A percentile compares a stretch with the other conserved stretches of the same genome.
phyloP scores from a whole-genome alignment of 2,888 invertebrate genomes.

The Rhogogaster chlorosoma region DNA sequence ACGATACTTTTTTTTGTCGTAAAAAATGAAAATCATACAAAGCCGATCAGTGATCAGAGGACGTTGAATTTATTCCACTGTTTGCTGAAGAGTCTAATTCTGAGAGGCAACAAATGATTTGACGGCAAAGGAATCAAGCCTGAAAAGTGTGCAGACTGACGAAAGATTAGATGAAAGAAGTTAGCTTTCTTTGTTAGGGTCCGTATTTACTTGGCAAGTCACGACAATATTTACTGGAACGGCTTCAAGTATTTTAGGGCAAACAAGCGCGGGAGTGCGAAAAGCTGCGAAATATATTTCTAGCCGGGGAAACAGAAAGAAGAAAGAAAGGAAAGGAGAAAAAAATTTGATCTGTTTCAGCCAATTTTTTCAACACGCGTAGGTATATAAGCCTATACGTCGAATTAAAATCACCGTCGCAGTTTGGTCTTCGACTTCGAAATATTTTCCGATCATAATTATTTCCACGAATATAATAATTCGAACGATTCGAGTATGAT shows the following conservation, averaged over 20 bases:
- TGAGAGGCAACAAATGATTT: background rate
- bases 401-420: no score
- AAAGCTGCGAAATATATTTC: background rate
- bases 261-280: background rate
- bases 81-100: background rate
- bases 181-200: slow-evolving; percentile 19
- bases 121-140: background rate
- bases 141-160: background rate
- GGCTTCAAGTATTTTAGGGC: background rate
- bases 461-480: background rate
- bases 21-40: background rate
- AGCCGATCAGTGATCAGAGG: background rate
- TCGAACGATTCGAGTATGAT: background rate
- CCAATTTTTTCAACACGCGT: background rate
- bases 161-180: slow-evolving; percentile 7
- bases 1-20: background rate
- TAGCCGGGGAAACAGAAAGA: background rate
- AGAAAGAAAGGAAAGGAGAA: background rate
- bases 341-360: background rate
- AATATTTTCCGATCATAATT: background rate
- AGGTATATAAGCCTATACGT: no score
- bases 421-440: no score
- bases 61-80: background rate
- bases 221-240: slow-evolving; percentile 34
- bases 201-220: background rate